These are phyloP conservation scores for Shargacucullia verbasci DNA, from an alignment of 2,888 invertebrate species.

Conservation along the genomic window DNA sequence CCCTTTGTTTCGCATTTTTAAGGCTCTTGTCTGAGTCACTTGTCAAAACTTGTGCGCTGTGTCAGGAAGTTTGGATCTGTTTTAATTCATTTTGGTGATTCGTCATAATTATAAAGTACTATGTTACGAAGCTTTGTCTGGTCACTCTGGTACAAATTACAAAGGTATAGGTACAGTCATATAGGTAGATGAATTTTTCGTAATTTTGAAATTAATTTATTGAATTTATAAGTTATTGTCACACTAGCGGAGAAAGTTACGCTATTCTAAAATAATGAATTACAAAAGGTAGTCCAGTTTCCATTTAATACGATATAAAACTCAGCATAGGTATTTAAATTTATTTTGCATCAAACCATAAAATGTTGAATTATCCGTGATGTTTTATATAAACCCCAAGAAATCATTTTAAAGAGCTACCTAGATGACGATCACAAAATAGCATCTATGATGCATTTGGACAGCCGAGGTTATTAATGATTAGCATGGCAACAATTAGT, in stretches of 20 bases:
- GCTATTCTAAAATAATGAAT: too few relatives aligned
- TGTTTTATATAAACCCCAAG: neutral
- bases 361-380: neutral
- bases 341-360: neutral
- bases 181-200: too few relatives aligned
- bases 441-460: too few relatives aligned
- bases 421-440: too few relatives aligned
- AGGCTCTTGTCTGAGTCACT: conserved; percentile 27
- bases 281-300: too few relatives aligned
- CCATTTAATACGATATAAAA: neutral
- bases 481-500: neutral
- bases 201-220: too few relatives aligned
- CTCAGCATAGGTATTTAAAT: too few relatives aligned
- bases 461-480: neutral
- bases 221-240: too few relatives aligned
- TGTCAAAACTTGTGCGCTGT: conserved; percentile 16
- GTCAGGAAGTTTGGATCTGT: conserved; percentile 19
- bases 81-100: conserved; percentile 16
- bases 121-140: neutral
- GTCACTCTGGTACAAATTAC: neutral
- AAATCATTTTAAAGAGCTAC: too few relatives aligned
- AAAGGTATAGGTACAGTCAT: too few relatives aligned
- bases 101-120: neutral
- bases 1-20: conserved; percentile 62
- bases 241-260: too few relatives aligned